Conservation (phyloP, 2,888 invertebrate genomes). For the Pilophorus perplexus region DNA sequence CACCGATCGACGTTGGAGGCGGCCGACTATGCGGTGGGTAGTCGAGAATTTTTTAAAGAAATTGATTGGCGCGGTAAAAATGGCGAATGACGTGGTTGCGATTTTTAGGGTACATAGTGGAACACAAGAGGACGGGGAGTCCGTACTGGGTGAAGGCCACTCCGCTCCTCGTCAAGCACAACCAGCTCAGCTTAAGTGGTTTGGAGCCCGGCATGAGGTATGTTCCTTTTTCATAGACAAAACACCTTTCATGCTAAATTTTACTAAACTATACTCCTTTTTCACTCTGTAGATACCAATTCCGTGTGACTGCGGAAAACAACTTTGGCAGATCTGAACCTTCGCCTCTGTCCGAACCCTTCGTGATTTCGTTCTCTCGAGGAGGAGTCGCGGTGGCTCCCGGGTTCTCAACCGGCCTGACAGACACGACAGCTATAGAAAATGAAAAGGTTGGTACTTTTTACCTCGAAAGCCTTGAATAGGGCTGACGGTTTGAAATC, state of each 20-base stretch:
- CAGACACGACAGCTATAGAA: slow-evolving; percentile 71
- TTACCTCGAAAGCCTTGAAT: too few species aligned
- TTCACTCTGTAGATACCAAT: too few species aligned
- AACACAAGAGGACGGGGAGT: slow-evolving; percentile 71
- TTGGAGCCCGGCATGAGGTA: slow-evolving; percentile 80
- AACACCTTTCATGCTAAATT: too few species aligned
- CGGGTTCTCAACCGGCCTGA: slow-evolving; percentile 66
- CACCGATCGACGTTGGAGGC: slow-evolving; percentile 80
- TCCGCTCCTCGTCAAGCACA: slow-evolving; percentile 66
- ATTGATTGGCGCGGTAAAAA: too few species aligned
- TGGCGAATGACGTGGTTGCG: too few species aligned
- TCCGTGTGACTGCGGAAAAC: slow-evolving; percentile 90
- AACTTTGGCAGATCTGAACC: slow-evolving; percentile 80
- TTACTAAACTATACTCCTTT: too few species aligned
- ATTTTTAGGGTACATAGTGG: slow-evolving; percentile 81
- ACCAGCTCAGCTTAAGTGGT: slow-evolving; percentile 75
- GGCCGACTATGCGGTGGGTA: slow-evolving; percentile 65
- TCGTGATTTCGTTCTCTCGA: slow-evolving; percentile 71
- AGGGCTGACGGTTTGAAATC: too few species aligned
- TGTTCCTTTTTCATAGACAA: too few species aligned
- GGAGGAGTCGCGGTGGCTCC: slow-evolving; percentile 68
- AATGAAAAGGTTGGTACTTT: slow-evolving; percentile 70
- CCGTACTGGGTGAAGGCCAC: slow-evolving; percentile 80
- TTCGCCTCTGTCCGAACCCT: slow-evolving; percentile 81
- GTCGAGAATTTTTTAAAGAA: too few species aligned